These are phyloP conservation scores for Dasyornis broadbenti DNA, from an alignment of 2,113 vertebrate species.

Conservation along the genomic window DNA sequence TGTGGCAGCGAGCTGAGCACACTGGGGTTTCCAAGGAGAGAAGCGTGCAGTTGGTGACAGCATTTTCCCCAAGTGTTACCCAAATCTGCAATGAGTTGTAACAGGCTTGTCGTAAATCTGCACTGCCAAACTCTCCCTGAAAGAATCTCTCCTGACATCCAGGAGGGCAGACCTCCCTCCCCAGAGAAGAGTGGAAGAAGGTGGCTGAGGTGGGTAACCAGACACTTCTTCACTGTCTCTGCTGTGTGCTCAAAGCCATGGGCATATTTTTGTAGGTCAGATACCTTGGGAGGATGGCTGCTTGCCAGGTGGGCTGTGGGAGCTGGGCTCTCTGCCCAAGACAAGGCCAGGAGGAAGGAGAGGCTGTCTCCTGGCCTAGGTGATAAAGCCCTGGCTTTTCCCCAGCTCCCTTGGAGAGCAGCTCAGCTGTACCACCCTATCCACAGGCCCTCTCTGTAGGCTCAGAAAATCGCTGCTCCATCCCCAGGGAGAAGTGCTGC, in stretches of 20 bases:
- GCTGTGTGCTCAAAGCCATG: neutral
- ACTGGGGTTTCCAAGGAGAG: neutral
- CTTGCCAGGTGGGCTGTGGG: slow-evolving; percentile 15
- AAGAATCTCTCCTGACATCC: neutral
- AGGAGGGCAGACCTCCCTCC: neutral
- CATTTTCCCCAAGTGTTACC: neutral
- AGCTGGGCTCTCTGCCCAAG: neutral
- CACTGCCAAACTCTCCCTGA: neutral
- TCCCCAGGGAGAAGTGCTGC: neutral
- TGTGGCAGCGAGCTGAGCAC: neutral
- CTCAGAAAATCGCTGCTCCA: neutral
- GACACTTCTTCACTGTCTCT: neutral
- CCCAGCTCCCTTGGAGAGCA: neutral
- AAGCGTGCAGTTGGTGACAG: neutral
- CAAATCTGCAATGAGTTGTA: neutral
- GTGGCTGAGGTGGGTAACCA: neutral
- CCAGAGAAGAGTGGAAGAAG: neutral
- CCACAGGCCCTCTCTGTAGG: neutral
- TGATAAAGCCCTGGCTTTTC: neutral
- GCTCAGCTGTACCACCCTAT: rapidly evolving
- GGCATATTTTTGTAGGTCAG: slow-evolving; percentile 46
- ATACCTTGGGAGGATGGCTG: slow-evolving; percentile 47
- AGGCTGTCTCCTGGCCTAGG: neutral
- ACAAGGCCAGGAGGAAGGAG: neutral
- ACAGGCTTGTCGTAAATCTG: neutral